Evolutionary conservation across 2,797 vertebrate genomes (phyloP).

Genomic region (Sebastes kiyomatsui): DNA sequence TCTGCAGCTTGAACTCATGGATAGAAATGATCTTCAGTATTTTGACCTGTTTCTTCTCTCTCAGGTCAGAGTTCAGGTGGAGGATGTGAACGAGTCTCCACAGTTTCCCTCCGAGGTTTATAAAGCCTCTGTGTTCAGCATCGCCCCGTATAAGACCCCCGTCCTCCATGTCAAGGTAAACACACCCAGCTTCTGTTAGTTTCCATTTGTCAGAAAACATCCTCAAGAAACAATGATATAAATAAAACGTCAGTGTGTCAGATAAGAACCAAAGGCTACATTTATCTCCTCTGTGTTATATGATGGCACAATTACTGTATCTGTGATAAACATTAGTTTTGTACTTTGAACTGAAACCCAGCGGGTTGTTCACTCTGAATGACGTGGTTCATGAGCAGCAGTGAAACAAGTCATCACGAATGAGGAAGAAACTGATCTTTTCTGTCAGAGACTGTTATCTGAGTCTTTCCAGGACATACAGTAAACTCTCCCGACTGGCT

Average conservation of each 20-base stretch:
- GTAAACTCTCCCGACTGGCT: background rate
- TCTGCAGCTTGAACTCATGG: background rate
- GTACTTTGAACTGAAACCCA: background rate
- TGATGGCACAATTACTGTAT: background rate
- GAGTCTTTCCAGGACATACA: background rate
- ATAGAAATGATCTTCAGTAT: background rate
- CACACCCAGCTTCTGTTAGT: background rate
- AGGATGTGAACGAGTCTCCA: slow-evolving; percentile 81
- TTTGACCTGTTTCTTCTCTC: background rate
- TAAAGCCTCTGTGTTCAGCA: slow-evolving; percentile 71
- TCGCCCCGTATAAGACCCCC: slow-evolving; percentile 71
- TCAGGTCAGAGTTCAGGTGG: slow-evolving; percentile 81
- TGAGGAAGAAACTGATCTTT: no score
- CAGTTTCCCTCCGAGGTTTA: slow-evolving; percentile 65
- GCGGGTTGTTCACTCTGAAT: background rate
- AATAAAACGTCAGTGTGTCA: background rate
- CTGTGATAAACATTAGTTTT: background rate
- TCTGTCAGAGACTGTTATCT: background rate
- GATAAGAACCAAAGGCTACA: background rate
- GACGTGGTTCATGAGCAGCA: background rate
- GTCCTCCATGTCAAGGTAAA: slow-evolving; percentile 80
- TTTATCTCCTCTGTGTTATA: background rate
- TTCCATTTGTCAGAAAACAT: background rate
- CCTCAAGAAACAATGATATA: background rate
- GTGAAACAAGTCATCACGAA: background rate